Evolutionary conservation across 64 coral and sea anemone genomes (phyloP).

Genomic region (Pachyseris speciosa): DNA sequence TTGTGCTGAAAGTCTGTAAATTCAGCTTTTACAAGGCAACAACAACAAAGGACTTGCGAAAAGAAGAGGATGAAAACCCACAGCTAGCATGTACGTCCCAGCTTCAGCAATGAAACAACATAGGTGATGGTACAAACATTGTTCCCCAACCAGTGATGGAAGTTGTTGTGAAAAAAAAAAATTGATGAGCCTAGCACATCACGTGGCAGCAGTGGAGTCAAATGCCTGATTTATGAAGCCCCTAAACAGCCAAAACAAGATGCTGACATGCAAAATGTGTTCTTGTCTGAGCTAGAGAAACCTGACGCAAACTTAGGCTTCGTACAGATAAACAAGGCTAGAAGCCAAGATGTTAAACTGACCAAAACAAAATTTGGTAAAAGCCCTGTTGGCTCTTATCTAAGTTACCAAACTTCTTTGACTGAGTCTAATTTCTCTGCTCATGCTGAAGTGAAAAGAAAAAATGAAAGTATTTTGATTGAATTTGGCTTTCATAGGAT

Average conservation of each 20-base stretch:
- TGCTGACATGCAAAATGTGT: not conserved
- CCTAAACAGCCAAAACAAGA: not conserved
- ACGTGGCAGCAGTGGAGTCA: not conserved
- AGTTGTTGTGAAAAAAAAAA: not conserved
- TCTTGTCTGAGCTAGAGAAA: not conserved
- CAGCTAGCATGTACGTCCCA: slow-evolving; percentile 6
- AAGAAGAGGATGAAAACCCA: slow-evolving; percentile 22
- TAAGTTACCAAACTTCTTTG: slow-evolving; percentile 38
- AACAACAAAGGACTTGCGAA: slow-evolving; percentile 11
- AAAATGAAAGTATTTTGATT: too few relatives aligned
- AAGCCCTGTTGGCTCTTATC: slow-evolving; percentile 9
- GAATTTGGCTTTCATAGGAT: too few relatives aligned
- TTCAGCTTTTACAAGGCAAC: not conserved
- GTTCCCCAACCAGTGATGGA: slow-evolving; percentile 24
- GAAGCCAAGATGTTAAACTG: not conserved
- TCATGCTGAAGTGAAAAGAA: too few relatives aligned
- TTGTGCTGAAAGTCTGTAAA: slow-evolving; percentile 20
- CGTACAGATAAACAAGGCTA: not conserved
- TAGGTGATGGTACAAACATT: slow-evolving; percentile 37
- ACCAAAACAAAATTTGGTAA: slow-evolving; percentile 16
- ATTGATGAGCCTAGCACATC: not conserved
- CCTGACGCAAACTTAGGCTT: slow-evolving; percentile 32
- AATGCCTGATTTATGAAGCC: slow-evolving; percentile 32
- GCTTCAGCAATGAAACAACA: slow-evolving; percentile 38
- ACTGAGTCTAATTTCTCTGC: slow-evolving; percentile 61